Base-by-base conservation (phyloP, 2,797 vertebrate species). In the Sebastes iracundus region DNA sequence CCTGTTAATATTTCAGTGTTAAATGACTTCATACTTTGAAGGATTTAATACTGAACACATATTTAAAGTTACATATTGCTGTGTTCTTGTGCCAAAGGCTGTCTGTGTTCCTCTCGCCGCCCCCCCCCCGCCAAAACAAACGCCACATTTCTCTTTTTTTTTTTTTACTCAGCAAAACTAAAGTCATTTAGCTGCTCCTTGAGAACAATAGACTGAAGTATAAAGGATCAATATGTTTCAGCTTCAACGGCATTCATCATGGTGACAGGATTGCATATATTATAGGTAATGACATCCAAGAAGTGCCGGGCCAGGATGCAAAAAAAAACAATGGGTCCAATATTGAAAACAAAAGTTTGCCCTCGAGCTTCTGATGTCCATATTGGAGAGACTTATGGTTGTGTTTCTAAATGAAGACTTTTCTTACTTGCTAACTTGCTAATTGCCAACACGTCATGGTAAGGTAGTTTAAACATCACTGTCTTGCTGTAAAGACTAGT, bases 221-320 rank as follows among this genome's bases (percentile, higher is more conserved):
- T 60, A n/a, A 53, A 56, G 56, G 79, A 81, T 90, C 84, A 32
- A 84, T 85, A 82, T 14, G 74, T 70, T 83, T 85, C 65, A 82
- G 77, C 71, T 67, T 78, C 72, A 73, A 68, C 71, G 10, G 66
- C 72, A 88, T 88, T 86, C 80, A 87, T 88, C 86, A 88, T 27
- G 32, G 23, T 70, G 85, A 79, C 89, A 82, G 87, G 56, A 38
- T 59, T 72, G 83, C 86, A 86, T 87, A 83, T 72, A 81, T 86
- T 77, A 87, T 60, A 61, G 61, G 58, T 78, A 69, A 77, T 77
- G 81, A 77, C 83, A 84, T 55, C 72, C 33, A 14, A 72, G 70
- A 86, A 30, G 68, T 72, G 75, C 42, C 42, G 25, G 59, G 25
- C 62, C 35, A 72, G 59, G 18, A 79, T 64, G 52, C 33, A 6